Percentiles rank a stretch among this genome's conserved stretches.
Evolutionary conservation across 64 coral and sea anemone genomes (phyloP).

Genomic region (Stichodactyla helianthus): DNA sequence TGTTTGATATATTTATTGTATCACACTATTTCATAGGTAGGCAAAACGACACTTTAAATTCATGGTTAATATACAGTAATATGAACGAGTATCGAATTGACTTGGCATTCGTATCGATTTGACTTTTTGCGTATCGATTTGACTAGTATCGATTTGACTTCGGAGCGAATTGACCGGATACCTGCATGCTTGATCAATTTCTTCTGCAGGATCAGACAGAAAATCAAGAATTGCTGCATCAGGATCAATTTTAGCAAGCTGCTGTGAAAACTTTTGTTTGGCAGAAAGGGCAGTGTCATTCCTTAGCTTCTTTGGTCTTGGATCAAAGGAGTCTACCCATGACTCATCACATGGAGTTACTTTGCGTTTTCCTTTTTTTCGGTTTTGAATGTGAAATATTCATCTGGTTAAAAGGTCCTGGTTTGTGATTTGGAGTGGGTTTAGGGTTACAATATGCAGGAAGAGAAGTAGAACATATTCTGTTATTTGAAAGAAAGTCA

Average conservation of each 20-base stretch:
- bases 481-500: neutral
- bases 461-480: conserved; percentile 39
- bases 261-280: conserved; percentile 35
- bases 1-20: no score
- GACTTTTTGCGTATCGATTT: no score
- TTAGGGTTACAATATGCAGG: conserved; percentile 65
- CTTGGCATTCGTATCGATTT: no score
- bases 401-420: conserved; percentile 42
- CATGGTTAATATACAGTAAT: no score
- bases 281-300: conserved; percentile 5
- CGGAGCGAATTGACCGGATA: no score
- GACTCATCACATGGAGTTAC: neutral
- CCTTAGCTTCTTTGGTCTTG: conserved; percentile 33
- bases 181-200: neutral
- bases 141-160: no score
- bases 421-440: neutral
- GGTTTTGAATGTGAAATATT: conserved; percentile 33
- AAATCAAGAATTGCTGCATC: conserved; percentile 8
- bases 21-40: no score
- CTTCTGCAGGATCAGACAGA: neutral
- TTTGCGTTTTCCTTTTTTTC: conserved; percentile 36
- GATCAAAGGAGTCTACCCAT: neutral
- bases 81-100: no score
- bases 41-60: no score
- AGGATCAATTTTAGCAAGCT: conserved; percentile 35